Evolutionary conservation across 2,113 vertebrate species (phyloP).

Genomic region (Sitta europaea): DNA sequence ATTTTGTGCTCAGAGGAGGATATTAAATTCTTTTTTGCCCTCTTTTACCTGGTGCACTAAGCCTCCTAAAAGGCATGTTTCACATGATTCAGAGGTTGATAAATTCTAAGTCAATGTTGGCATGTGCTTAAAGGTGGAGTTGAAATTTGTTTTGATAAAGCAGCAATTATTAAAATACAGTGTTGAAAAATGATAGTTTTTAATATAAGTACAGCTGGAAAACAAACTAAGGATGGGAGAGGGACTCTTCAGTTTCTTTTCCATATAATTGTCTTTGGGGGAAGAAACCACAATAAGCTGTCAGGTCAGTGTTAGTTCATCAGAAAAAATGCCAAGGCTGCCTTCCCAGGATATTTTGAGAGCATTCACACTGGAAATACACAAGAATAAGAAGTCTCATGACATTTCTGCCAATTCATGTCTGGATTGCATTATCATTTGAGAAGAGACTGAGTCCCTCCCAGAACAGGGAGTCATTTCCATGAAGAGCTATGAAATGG

Average conservation of each 20-base stretch:
- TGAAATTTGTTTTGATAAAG: neutral
- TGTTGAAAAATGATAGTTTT: neutral
- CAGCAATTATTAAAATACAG: neutral
- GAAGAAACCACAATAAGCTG: conserved; percentile 37
- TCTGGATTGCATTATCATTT: conserved; percentile 61
- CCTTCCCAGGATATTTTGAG: conserved; percentile 61
- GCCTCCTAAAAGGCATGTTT: neutral
- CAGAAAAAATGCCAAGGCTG: conserved; percentile 49
- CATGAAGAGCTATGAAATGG: neutral
- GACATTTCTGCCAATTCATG: conserved; percentile 53
- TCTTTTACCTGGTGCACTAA: neutral
- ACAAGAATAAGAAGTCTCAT: conserved; percentile 47
- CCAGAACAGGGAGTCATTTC: conserved; percentile 25
- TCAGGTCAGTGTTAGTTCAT: conserved; percentile 59
- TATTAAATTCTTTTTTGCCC: neutral
- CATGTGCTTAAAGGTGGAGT: neutral
- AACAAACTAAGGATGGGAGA: conserved; percentile 5
- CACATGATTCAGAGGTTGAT: neutral
- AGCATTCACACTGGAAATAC: conserved; percentile 35
- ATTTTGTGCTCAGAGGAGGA: neutral
- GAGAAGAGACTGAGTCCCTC: neutral
- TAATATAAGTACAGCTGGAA: neutral
- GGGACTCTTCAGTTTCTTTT: neutral
- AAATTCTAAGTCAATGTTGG: neutral
- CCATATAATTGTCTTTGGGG: neutral